These are phyloP conservation scores for Coenonympha glycerion DNA, from an alignment of 2,888 invertebrate species.

Conservation along the genomic window DNA sequence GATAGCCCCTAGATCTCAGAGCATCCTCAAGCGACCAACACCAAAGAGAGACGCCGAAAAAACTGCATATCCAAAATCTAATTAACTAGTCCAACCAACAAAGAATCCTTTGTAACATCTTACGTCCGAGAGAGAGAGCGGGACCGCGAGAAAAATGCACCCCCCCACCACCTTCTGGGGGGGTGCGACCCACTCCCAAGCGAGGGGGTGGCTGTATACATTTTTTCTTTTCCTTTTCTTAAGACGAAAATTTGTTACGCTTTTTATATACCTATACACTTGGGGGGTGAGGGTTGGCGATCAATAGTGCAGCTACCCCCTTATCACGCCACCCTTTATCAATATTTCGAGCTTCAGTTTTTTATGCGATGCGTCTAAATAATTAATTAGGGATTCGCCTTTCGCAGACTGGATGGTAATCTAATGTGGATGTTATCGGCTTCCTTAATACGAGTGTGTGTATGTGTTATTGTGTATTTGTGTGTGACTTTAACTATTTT, in stretches of 20 bases:
- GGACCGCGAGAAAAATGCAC: constrained; percentile 66
- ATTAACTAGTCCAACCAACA: constrained; percentile 50
- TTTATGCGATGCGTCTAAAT: constrained; percentile 41
- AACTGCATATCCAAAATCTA: constrained; percentile 40
- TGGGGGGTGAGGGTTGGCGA: constrained; percentile 60
- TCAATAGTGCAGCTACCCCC: constrained; percentile 58
- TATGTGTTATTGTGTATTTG: no score
- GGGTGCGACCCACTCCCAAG: constrained; percentile 36
- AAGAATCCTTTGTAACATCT: constrained; percentile 72
- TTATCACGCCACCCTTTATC: constrained; percentile 68
- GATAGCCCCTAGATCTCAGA: background rate
- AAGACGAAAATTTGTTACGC: constrained; percentile 77
- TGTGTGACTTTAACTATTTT: no score
- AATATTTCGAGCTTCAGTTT: constrained; percentile 71
- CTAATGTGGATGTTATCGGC: no score
- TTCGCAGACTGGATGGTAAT: constrained; percentile 2
- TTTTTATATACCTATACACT: constrained; percentile 74
- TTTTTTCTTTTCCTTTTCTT: constrained; percentile 77
- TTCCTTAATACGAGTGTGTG: no score
- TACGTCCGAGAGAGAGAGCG: constrained; percentile 59
- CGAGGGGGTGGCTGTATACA: constrained; percentile 67
- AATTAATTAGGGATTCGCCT: constrained; percentile 35
- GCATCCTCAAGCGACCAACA: constrained; percentile 5
- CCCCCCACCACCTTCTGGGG: constrained; percentile 33
- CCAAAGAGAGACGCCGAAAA: constrained; percentile 29